phyloP scores from a whole-genome alignment of 2,113 vertebrate genomes.

The Hyperoodon ampullatus region DNA sequence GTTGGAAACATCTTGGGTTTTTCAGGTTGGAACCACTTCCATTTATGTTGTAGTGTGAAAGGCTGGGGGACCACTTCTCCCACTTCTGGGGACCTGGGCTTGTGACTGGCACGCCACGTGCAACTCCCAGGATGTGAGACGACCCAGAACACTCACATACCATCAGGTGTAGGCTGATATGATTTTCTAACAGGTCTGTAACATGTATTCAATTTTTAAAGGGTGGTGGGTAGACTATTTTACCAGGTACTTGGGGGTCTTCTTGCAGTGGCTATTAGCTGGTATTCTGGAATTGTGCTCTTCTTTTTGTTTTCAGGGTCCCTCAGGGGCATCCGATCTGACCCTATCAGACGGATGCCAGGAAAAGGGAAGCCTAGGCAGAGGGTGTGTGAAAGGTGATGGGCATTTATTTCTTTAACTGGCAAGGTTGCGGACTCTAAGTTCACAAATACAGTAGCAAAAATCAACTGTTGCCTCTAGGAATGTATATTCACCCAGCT shows the following conservation, averaged over 20 bases:
- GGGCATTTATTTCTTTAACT: background rate
- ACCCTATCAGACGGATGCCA: background rate
- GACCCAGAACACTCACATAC: background rate
- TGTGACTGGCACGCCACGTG: fast-evolving
- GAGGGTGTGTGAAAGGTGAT: background rate
- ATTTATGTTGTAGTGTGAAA: background rate
- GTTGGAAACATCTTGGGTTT: background rate
- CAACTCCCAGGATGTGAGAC: fast-evolving
- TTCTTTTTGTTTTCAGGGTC: background rate
- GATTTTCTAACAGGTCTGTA: background rate
- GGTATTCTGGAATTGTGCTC: background rate
- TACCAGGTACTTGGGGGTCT: background rate
- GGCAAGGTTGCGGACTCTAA: background rate
- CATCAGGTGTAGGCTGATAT: background rate
- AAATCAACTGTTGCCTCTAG: background rate
- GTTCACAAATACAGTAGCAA: background rate
- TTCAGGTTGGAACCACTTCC: background rate
- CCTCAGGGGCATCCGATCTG: background rate
- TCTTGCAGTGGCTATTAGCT: background rate
- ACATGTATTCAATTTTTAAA: background rate
- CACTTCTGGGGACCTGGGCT: background rate
- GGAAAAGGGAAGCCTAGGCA: background rate
- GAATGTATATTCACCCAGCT: background rate
- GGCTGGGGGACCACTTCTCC: no score
- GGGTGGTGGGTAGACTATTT: background rate